Conservation (phyloP, 2,888 invertebrate genomes). For the Hydraecia micacea region DNA sequence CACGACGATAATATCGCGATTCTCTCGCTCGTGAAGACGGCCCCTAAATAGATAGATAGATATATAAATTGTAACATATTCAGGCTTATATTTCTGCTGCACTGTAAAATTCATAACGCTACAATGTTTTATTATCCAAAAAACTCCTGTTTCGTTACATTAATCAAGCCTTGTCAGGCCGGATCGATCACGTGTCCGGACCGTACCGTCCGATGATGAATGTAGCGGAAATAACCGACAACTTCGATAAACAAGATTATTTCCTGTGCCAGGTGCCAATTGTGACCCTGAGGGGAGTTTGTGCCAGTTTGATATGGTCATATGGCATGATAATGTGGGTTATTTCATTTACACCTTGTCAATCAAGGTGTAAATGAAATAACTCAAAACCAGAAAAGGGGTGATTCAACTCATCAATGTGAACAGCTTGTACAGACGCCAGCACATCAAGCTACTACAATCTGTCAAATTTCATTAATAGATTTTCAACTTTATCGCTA, state of each 20-base stretch:
- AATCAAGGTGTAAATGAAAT: too few species aligned
- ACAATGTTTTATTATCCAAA: background rate
- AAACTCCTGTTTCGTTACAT: conserved; percentile 12
- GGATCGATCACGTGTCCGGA: conserved; percentile 21
- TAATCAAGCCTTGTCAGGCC: conserved; percentile 24
- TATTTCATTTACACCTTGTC: too few species aligned
- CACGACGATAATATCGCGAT: too few species aligned
- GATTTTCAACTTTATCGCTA: too few species aligned
- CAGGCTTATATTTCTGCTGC: background rate
- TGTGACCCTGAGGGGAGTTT: conserved; percentile 1
- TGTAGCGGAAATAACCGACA: conserved; percentile 45
- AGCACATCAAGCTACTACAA: too few species aligned
- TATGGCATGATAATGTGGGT: background rate
- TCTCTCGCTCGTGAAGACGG: too few species aligned
- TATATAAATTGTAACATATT: background rate
- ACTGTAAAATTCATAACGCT: background rate
- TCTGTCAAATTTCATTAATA: too few species aligned
- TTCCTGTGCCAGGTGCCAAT: conserved; percentile 41
- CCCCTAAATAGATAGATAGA: too few species aligned
- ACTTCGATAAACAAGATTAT: conserved; percentile 43
- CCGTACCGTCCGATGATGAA: conserved; percentile 6
- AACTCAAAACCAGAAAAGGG: too few species aligned
- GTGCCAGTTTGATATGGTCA: background rate
- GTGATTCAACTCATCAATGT: too few species aligned
- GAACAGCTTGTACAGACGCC: too few species aligned